Evolutionary conservation across 1,140 invertebrate species (phyloP).

Genomic region (Drosophila repletoides): DNA sequence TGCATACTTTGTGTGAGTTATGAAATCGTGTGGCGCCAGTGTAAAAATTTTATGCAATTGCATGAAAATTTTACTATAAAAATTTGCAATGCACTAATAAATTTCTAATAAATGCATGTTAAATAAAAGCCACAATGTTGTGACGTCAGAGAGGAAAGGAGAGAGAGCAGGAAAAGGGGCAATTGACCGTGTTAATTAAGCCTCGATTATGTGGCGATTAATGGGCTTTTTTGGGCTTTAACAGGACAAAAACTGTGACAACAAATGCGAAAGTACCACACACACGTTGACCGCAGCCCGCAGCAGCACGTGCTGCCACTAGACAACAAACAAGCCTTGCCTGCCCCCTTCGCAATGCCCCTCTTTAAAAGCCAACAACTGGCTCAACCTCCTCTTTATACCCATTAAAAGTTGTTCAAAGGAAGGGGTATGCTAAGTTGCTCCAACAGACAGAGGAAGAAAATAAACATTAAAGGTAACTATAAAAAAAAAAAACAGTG

Average conservation of each 20-base stretch:
- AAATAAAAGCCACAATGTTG: conserved; percentile 71
- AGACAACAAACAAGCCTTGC: conserved; percentile 55
- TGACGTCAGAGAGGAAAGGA: neutral
- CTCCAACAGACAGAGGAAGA: too few species aligned
- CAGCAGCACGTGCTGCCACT: conserved; percentile 71
- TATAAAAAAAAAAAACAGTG: too few species aligned
- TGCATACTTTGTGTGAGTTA: conserved; percentile 70
- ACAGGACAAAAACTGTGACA: conserved; percentile 67
- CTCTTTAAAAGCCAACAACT: too few species aligned
- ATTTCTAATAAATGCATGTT: conserved; percentile 79
- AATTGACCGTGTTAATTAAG: conserved; percentile 67
- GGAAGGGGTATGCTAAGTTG: too few species aligned
- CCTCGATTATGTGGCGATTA: conserved; percentile 66
- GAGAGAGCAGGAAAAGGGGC: neutral
- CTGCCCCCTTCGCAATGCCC: neutral
- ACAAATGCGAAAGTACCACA: conserved; percentile 39
- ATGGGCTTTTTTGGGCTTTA: conserved; percentile 36
- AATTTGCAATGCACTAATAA: conserved; percentile 58
- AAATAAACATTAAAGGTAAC: too few species aligned
- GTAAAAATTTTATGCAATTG: conserved; percentile 68
- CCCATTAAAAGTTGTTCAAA: too few species aligned
- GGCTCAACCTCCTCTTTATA: too few species aligned
- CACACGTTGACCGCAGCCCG: conserved; percentile 73
- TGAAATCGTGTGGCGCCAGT: conserved; percentile 70
- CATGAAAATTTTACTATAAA: conserved; percentile 56